Evolutionary conservation across 2,797 vertebrate genomes (phyloP).

Genomic region (Labroides dimidiatus): DNA sequence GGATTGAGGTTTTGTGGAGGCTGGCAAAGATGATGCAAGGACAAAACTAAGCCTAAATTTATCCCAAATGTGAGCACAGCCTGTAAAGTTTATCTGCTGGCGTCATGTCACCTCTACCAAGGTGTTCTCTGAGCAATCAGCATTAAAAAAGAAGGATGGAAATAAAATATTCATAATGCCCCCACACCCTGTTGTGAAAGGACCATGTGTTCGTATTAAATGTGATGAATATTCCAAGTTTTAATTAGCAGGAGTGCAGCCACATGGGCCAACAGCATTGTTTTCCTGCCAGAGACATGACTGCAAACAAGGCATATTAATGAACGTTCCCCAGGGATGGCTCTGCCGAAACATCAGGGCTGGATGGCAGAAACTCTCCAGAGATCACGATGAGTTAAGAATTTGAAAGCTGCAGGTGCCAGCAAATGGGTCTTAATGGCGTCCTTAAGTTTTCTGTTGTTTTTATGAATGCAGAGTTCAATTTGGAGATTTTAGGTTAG

Average conservation of each 20-base stretch:
- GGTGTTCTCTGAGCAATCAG: conserved; percentile 58
- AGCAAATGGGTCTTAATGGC: conserved; percentile 1
- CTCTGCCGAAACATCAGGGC: conserved; percentile 33
- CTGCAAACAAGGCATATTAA: conserved; percentile 74
- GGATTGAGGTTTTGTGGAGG: conserved; percentile 1
- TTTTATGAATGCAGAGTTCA: not conserved
- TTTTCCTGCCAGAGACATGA: conserved; percentile 68
- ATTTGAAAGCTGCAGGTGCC: conserved; percentile 33
- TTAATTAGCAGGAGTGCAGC: conserved; percentile 77
- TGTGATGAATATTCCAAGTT: conserved; percentile 74
- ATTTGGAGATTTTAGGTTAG: not conserved
- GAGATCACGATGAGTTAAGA: conserved; percentile 32
- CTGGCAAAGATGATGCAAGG: conserved; percentile 10
- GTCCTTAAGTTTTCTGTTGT: conserved; percentile 3
- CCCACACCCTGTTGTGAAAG: conserved; percentile 55
- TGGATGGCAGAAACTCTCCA: conserved; percentile 26
- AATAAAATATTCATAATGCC: conserved; percentile 69
- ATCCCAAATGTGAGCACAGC: conserved; percentile 31
- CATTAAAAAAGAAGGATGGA: conserved; percentile 29
- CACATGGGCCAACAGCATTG: conserved; percentile 70
- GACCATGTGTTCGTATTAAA: conserved; percentile 76
- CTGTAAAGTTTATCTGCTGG: conserved; percentile 47
- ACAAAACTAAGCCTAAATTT: conserved; percentile 24
- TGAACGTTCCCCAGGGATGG: conserved; percentile 52
- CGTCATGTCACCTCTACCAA: conserved; percentile 68